Evolutionary conservation across 2,113 vertebrate genomes (phyloP).

Genomic region (Naja naja): DNA sequence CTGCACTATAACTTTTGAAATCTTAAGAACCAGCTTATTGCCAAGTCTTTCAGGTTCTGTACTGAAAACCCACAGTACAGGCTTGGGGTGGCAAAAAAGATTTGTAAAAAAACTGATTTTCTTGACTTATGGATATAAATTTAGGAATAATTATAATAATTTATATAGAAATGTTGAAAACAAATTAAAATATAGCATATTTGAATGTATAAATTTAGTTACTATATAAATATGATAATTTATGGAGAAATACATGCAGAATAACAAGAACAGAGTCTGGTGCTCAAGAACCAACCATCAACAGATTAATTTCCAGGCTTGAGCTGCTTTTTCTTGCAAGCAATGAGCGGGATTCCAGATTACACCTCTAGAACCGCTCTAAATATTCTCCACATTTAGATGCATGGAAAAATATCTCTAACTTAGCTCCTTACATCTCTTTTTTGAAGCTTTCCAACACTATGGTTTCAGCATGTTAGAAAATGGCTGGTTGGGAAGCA

Average conservation of each 20-base stretch:
- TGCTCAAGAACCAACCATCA: neutral
- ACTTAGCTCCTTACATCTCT: neutral
- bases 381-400: neutral
- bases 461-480: neutral
- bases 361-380: neutral
- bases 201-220: neutral
- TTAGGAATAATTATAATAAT: neutral
- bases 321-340: neutral
- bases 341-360: neutral
- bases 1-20: neutral
- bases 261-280: neutral
- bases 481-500: neutral
- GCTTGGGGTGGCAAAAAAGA: neutral
- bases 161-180: neutral
- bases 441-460: neutral
- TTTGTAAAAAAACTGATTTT: neutral
- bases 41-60: neutral
- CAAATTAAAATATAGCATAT: neutral
- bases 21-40: neutral
- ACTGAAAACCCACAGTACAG: neutral
- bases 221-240: neutral
- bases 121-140: neutral
- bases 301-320: neutral
- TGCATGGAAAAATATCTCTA: neutral
- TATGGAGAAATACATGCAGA: neutral